Percentiles rank a stretch among this genome's conserved stretches.
phyloP scores from a whole-genome alignment of 2,113 vertebrate species.

The Telmatochromis sp. region DNA sequence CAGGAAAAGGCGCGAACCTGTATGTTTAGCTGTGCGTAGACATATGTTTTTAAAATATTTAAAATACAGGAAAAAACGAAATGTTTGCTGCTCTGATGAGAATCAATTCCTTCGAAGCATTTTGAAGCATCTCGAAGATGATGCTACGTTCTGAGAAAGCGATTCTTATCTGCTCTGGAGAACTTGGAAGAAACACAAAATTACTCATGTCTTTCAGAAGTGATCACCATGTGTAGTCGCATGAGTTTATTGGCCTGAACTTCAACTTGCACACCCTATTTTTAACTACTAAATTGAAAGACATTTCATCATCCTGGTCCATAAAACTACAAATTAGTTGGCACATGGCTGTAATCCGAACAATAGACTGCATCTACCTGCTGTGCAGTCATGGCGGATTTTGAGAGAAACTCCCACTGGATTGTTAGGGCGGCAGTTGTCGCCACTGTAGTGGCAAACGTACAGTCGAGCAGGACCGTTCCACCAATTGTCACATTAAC shows the following conservation, averaged over 20 bases:
- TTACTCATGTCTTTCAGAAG: neutral
- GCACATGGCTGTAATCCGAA: neutral
- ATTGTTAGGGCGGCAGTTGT: conserved; percentile 20
- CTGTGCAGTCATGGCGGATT: neutral
- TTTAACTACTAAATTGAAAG: neutral
- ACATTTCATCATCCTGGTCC: neutral
- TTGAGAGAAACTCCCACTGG: conserved; percentile 45
- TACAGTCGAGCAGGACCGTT: conserved; percentile 29
- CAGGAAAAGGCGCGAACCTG: neutral
- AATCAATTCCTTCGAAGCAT: neutral
- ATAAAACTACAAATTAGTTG: neutral
- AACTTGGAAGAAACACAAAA: neutral
- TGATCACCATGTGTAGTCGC: neutral
- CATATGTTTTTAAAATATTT: neutral
- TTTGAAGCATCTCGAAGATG: neutral
- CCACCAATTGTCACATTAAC: conserved; percentile 44
- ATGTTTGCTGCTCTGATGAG: neutral
- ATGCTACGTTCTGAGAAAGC: neutral
- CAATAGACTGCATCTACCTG: conserved; percentile 19
- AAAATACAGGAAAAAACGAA: rapidly evolving
- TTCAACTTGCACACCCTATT: neutral
- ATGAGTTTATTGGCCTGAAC: neutral
- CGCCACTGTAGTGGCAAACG: neutral
- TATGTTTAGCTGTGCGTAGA: neutral
- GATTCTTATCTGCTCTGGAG: neutral